Base-by-base conservation (phyloP, 2,888 invertebrate genomes). In the Rhogogaster chlorosoma region DNA sequence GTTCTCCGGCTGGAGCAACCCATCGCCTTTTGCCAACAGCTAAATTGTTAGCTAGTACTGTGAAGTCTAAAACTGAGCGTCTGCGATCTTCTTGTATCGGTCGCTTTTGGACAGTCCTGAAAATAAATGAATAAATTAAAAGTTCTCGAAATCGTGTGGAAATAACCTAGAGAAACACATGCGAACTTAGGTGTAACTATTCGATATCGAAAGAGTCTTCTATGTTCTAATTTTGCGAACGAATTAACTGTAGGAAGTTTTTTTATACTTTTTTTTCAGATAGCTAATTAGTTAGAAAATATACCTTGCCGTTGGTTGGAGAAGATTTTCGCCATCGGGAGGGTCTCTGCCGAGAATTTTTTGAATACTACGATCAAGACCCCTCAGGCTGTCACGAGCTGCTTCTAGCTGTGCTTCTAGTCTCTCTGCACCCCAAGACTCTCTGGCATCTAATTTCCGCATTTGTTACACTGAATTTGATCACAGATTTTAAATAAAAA, bases 261-360 rank as follows among this genome's bases (percentile, higher is more conserved):
- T 38, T 64, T 42, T 10, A n/a, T n/a, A n/a, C n/a, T 26, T 61
- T 10, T 32, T 42, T 1, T 22, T 61, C 61, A 26, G 4, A 26
- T 61, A 61, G 38, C 6, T 15, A 78, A 75, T 71, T 71, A 38
- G 9, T 71, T 71, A 38, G 9, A 6, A 36, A 78, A 85, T 80
- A 78, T 84, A 91, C 91, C 92, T 91, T 84, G 88, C 87, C 9
- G 88, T 84, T 80, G 87, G 89, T 85, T 91, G 93, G 26, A 89
- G 57, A 7, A 92, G 89, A 88, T 92, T 93, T 88, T 93, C 93
- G 18, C 91, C 92, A 38, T 93, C 93, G 86, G 93, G 92, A 73
- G 93, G 90, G 89, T 93, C 93, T 84, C 93, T 91, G 84, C 93
- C 93, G 67, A 93, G 88, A 83, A 93, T 93, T 88, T 93, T 93